Percentiles rank a stretch among this genome's conserved stretches.
These are phyloP conservation scores for Hydrophis major DNA, from an alignment of 2,797 vertebrate species.

Conservation along the genomic window DNA sequence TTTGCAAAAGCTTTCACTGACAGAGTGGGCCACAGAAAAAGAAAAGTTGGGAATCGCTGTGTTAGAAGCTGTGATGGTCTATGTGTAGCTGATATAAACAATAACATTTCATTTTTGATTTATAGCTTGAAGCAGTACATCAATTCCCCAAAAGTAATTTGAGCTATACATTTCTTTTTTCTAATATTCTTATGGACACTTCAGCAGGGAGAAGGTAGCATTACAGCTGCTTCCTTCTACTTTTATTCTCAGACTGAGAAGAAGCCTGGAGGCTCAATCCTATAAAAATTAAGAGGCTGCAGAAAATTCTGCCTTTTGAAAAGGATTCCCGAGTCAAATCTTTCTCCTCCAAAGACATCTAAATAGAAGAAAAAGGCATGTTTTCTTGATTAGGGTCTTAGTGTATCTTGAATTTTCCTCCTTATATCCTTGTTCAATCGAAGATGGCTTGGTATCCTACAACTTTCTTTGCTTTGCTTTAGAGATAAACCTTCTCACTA, in stretches of 20 bases:
- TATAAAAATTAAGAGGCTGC: background rate
- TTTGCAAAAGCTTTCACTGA: background rate
- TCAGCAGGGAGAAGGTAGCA: background rate
- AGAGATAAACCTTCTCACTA: background rate
- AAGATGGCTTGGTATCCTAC: background rate
- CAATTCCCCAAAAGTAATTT: background rate
- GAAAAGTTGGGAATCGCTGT: background rate
- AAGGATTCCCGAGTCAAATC: background rate
- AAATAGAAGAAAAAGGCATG: background rate
- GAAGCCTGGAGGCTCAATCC: background rate
- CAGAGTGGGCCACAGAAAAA: background rate
- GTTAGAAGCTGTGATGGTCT: accelerated
- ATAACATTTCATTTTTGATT: background rate
- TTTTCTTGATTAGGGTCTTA: background rate
- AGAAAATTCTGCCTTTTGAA: background rate
- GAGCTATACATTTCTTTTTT: background rate
- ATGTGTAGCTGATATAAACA: background rate
- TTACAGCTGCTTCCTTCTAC: background rate
- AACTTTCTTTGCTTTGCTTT: background rate
- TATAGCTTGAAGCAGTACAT: background rate
- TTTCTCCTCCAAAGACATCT: background rate
- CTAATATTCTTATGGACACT: background rate
- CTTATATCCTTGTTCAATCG: background rate
- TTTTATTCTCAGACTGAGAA: background rate
- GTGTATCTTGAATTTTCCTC: background rate